These are phyloP conservation scores for Lichenostomus cassidix DNA, from an alignment of 2,113 vertebrate species.

Conservation along the genomic window DNA sequence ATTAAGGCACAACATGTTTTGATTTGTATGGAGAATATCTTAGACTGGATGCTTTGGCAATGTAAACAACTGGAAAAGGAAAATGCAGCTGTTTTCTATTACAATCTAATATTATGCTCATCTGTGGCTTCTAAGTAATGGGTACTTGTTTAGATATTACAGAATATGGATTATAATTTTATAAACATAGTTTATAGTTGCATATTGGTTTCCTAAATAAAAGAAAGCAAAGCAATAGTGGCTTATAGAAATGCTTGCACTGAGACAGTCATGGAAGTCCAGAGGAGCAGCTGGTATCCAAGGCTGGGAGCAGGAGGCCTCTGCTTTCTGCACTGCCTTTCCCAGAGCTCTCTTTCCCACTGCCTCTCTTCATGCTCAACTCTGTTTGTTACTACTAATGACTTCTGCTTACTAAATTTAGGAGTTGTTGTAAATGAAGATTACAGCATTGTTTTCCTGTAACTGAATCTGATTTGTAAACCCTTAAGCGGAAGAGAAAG, in stretches of 20 bases:
- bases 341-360: background rate
- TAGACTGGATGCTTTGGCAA: constrained; percentile 57
- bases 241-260: background rate
- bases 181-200: constrained; percentile 59
- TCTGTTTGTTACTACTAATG: background rate
- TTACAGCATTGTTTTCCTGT: background rate
- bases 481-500: background rate
- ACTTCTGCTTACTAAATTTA: background rate
- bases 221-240: background rate
- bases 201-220: constrained; percentile 65
- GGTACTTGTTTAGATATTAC: constrained; percentile 60
- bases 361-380: background rate
- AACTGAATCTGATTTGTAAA: background rate
- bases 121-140: constrained; percentile 44
- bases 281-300: background rate
- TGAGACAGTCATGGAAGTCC: background rate
- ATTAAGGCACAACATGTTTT: constrained; percentile 60
- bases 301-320: background rate
- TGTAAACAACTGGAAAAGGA: constrained; percentile 47
- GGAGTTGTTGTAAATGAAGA: background rate
- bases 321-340: background rate
- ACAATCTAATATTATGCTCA: constrained; percentile 58
- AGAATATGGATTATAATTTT: constrained; percentile 66
- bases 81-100: constrained; percentile 64
- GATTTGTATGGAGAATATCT: constrained; percentile 64